phyloP scores from a whole-genome alignment of 2,888 invertebrate species.

The Drosophila borealis region DNA sequence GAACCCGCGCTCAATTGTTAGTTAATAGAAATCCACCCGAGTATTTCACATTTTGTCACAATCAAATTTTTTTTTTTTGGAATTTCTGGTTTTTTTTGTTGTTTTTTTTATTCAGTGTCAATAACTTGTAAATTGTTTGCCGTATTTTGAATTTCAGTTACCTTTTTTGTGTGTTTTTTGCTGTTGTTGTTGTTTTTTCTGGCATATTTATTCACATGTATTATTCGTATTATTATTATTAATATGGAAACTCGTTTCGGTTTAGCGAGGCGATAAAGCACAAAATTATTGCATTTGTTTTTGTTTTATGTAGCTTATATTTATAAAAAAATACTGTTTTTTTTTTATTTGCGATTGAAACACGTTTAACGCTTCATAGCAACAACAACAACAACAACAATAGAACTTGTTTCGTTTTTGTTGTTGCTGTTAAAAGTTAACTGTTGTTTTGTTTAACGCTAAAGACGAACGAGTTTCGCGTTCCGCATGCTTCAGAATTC shows the following conservation, averaged over 20 bases:
- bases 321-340: conserved; percentile 30
- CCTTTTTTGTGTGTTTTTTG: conserved; percentile 16
- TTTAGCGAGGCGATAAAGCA: conserved; percentile 40
- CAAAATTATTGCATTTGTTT: conserved; percentile 54
- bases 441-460: conserved; percentile 70
- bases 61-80: conserved; percentile 3
- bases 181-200: neutral
- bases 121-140: conserved; percentile 69
- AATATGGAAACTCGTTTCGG: conserved; percentile 59
- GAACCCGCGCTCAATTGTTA: neutral
- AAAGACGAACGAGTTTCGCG: conserved; percentile 64
- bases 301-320: conserved; percentile 46
- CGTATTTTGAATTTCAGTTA: conserved; percentile 46
- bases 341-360: conserved; percentile 61
- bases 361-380: conserved; percentile 47
- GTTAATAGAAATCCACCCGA: neutral
- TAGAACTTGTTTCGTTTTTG: conserved; percentile 70
- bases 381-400: conserved; percentile 51
- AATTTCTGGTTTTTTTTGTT: conserved; percentile 2
- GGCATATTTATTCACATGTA: conserved; percentile 15
- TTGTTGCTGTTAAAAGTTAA: conserved; percentile 65
- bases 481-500: conserved; percentile 49
- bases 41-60: conserved; percentile 12
- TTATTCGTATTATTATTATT: conserved; percentile 46
- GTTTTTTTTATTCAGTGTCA: conserved; percentile 60